These are phyloP conservation scores for Mythimna pallens DNA, from an alignment of 2,888 invertebrate genomes.

Conservation along the genomic window DNA sequence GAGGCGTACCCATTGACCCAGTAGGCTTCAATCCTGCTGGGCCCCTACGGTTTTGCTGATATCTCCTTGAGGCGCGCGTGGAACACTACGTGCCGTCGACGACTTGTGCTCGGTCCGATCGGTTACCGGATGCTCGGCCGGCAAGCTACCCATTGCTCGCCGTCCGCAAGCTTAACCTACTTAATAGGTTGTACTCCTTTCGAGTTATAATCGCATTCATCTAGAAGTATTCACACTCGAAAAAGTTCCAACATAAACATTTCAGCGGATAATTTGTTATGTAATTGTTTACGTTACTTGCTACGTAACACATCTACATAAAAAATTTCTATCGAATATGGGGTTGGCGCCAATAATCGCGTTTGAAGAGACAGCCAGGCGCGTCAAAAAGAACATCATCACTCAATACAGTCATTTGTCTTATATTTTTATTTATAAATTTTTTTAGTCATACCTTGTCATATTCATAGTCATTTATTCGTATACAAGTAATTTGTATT, in stretches of 20 bases:
- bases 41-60: too few species aligned
- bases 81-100: too few species aligned
- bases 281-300: neutral
- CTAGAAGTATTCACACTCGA: neutral
- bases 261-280: neutral
- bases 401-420: conserved; percentile 22
- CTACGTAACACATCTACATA: conserved; percentile 4
- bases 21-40: too few species aligned
- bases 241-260: conserved; percentile 5
- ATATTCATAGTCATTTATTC: too few species aligned
- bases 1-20: too few species aligned
- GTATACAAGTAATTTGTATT: too few species aligned
- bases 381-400: conserved; percentile 9
- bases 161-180: too few species aligned
- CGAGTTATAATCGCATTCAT: neutral
- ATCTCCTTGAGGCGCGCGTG: too few species aligned
- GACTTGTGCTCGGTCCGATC: too few species aligned
- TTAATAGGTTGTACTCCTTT: neutral
- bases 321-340: conserved; percentile 4
- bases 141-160: too few species aligned
- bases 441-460: too few species aligned
- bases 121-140: too few species aligned
- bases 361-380: conserved; percentile 24
- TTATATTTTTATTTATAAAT: neutral
- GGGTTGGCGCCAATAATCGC: conserved; percentile 13